Evolutionary conservation across 2,888 invertebrate species (phyloP).

Genomic region (Tethea ocularis): DNA sequence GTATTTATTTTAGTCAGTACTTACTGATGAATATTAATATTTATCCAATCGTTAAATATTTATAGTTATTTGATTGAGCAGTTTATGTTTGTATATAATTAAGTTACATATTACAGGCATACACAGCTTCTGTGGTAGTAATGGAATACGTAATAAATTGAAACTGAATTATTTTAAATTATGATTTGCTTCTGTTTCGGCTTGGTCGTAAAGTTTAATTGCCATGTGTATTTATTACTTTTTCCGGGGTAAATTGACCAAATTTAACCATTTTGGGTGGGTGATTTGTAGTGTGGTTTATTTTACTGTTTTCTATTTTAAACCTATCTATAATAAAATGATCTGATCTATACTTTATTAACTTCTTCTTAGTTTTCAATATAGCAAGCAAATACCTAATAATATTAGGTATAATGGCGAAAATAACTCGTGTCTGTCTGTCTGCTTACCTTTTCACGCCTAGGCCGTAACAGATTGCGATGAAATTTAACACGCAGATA

Average conservation of each 20-base stretch:
- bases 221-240: not conserved
- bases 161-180: conserved; percentile 16
- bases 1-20: not conserved
- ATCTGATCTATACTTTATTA: too few species aligned
- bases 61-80: conserved; percentile 50
- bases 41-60: conserved; percentile 29
- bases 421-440: too few species aligned
- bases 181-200: conserved; percentile 10
- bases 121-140: conserved; percentile 8
- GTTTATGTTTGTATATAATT: conserved; percentile 38
- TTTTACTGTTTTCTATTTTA: conserved; percentile 9
- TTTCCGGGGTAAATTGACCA: conserved; percentile 5
- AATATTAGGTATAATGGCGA: too few species aligned
- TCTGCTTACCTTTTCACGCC: too few species aligned
- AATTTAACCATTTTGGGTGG: conserved; percentile 2
- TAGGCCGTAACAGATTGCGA: too few species aligned
- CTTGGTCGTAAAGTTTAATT: conserved; percentile 10
- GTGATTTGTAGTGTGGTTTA: not conserved
- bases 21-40: not conserved
- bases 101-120: conserved; percentile 18
- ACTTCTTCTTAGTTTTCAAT: too few species aligned
- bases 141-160: conserved; percentile 11
- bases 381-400: too few species aligned
- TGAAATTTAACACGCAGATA: too few species aligned
- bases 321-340: not conserved